Conservation (phyloP, 2,113 vertebrate species). For the Lethenteron camtschaticum region DNA sequence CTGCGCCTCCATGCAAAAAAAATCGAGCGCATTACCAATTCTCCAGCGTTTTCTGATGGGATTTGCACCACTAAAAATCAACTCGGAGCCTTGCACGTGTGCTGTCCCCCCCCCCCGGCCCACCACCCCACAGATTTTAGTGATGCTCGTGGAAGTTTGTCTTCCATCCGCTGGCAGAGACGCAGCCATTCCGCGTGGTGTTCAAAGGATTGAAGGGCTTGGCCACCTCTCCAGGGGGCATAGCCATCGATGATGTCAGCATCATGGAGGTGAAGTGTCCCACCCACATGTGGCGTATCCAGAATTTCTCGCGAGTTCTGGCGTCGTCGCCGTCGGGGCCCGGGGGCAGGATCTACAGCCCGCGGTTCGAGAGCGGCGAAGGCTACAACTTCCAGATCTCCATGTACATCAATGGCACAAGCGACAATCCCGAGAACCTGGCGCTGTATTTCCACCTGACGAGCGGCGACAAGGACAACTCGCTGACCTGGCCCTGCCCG, state of each 20-base stretch:
- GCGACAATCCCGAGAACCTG: slow-evolving; percentile 14
- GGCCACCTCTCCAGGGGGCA: slow-evolving; percentile 25
- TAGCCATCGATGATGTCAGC: slow-evolving; percentile 77
- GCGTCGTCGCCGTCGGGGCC: slow-evolving; percentile 14
- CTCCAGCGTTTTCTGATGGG: no score
- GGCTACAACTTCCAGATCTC: slow-evolving; percentile 59
- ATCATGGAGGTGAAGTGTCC: slow-evolving; percentile 64
- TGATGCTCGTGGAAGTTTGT: slow-evolving; percentile 46
- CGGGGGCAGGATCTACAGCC: slow-evolving; percentile 26
- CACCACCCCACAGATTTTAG: slow-evolving; percentile 12
- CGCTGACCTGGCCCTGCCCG: slow-evolving; percentile 46
- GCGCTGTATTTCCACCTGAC: slow-evolving; percentile 38
- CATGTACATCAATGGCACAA: slow-evolving; percentile 23
- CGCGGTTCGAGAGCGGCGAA: slow-evolving; percentile 39
- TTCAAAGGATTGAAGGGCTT: slow-evolving; percentile 37
- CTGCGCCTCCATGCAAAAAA: not conserved
- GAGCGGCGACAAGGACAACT: slow-evolving; percentile 40
- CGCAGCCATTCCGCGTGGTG: slow-evolving; percentile 43
- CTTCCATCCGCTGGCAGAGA: slow-evolving; percentile 31
- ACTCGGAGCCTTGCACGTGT: no score
- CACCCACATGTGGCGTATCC: slow-evolving; percentile 50
- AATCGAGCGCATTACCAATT: not conserved
- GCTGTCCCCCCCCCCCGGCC: slow-evolving; percentile 12
- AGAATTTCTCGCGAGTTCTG: slow-evolving; percentile 36
- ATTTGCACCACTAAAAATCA: no score